A percentile compares a stretch with the other conserved stretches of the same genome.
Conservation (phyloP, 2,888 invertebrate species). For the Macrosoma leucophasiata region DNA sequence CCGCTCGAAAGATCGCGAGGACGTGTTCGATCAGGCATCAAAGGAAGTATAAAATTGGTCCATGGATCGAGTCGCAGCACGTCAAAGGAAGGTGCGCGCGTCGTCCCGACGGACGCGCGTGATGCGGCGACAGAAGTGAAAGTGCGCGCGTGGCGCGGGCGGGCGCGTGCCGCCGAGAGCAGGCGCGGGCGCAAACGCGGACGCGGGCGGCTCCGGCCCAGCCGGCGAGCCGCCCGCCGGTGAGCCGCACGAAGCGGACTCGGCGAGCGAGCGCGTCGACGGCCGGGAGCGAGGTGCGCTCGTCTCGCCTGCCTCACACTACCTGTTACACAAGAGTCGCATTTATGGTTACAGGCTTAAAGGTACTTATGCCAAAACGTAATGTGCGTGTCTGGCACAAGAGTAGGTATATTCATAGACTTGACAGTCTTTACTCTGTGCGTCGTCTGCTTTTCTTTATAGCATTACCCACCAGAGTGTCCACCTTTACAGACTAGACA, state of each 20-base stretch:
- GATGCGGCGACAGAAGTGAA: conserved; percentile 66
- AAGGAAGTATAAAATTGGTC: conserved; percentile 70
- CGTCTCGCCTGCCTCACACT: conserved; percentile 72
- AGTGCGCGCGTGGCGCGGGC: conserved; percentile 45
- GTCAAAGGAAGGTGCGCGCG: conserved; percentile 59
- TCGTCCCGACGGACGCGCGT: conserved; percentile 52
- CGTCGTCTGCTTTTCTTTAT: no score
- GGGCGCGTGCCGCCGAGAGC: conserved; percentile 34
- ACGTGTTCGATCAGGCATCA: conserved; percentile 58
- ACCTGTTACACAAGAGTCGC: no score
- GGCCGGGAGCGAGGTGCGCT: conserved; percentile 60
- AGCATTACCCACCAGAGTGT: no score
- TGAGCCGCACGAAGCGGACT: conserved; percentile 67
- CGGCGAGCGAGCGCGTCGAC: conserved; percentile 69
- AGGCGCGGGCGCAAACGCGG: conserved; percentile 22
- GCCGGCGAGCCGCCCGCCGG: conserved; percentile 39
- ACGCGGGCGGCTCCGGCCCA: conserved; percentile 31
- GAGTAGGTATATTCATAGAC: no score
- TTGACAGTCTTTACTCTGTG: no score
- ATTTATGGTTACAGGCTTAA: no score
- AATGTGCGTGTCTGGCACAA: no score
- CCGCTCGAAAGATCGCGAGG: conserved; percentile 51
- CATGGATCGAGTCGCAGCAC: conserved; percentile 49
- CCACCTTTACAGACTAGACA: no score
- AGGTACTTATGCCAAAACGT: no score